A percentile compares a stretch with the other conserved stretches of the same genome.
phyloP scores from a whole-genome alignment of 2,888 invertebrate species.

The Amiota mariae region DNA sequence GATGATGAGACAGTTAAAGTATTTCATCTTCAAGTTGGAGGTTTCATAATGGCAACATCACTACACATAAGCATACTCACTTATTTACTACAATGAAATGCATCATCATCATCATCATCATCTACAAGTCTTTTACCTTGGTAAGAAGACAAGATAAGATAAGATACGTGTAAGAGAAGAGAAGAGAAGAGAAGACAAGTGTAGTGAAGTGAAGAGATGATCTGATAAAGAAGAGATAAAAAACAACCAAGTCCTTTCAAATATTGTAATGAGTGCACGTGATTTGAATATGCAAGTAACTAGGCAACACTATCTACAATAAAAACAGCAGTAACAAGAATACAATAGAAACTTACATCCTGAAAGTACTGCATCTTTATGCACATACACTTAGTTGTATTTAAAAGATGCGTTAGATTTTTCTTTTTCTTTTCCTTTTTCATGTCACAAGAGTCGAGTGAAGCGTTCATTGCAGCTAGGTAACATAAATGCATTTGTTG shows the following conservation, averaged over 20 bases:
- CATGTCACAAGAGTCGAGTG: not conserved
- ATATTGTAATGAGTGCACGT: slow-evolving; percentile 28
- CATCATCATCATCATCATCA: too few species aligned
- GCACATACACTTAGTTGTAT: not conserved
- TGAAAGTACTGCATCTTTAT: not conserved
- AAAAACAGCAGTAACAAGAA: not conserved
- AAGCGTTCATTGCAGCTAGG: slow-evolving; percentile 13
- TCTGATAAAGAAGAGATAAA: not conserved
- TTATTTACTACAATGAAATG: too few species aligned
- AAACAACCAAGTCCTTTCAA: not conserved
- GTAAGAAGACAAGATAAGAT: too few species aligned
- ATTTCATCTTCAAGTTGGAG: too few species aligned
- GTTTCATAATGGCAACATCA: too few species aligned
- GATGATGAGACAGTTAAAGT: too few species aligned
- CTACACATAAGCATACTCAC: too few species aligned
- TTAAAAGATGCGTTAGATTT: not conserved
- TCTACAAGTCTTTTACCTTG: too few species aligned
- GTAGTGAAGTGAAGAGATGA: too few species aligned
- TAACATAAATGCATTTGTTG: not conserved
- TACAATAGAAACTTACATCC: not conserved
- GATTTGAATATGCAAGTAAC: slow-evolving; percentile 22
- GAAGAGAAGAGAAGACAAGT: too few species aligned
- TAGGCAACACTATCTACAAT: too few species aligned
- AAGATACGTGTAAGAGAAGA: too few species aligned
- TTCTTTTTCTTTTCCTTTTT: not conserved